These are phyloP conservation scores for Endomychus coccineus DNA, from an alignment of 2,888 invertebrate species.

Conservation along the genomic window DNA sequence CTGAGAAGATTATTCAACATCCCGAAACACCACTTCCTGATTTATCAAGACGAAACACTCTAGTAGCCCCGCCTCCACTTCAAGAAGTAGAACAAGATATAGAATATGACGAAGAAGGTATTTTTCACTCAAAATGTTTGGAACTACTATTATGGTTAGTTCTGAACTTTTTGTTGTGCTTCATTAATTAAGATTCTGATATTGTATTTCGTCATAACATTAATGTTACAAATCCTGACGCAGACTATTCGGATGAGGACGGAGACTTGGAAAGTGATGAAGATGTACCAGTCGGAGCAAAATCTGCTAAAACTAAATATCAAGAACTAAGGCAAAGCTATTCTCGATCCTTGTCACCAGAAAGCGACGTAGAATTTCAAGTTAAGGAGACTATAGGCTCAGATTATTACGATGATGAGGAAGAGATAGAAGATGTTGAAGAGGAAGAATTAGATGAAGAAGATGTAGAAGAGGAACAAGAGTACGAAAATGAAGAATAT, in stretches of 20 bases:
- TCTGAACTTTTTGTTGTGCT: not conserved
- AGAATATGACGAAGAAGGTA: conserved; percentile 38
- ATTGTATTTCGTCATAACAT: conserved; percentile 8
- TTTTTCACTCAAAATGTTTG: conserved; percentile 1
- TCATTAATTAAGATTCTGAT: not conserved
- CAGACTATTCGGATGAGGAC: conserved; percentile 13
- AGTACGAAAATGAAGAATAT: conserved; percentile 22
- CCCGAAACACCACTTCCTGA: conserved; percentile 26
- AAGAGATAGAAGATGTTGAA: conserved; percentile 26
- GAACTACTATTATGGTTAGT: conserved; percentile 1
- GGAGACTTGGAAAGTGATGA: conserved; percentile 33
- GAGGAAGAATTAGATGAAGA: conserved; percentile 30
- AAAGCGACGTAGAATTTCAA: conserved; percentile 24
- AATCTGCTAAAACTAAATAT: conserved; percentile 34
- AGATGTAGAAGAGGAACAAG: conserved; percentile 21
- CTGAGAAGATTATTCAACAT: conserved; percentile 23
- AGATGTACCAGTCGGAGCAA: conserved; percentile 18
- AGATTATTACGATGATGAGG: conserved; percentile 21
- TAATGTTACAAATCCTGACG: not conserved
- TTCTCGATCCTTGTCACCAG: conserved; percentile 34
- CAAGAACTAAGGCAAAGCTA: conserved; percentile 38
- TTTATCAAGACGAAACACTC: conserved; percentile 44
- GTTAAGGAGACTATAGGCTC: conserved; percentile 17
- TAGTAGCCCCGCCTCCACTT: conserved; percentile 41
- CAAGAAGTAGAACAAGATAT: conserved; percentile 38